A percentile compares a stretch with the other conserved stretches of the same genome.
Evolutionary conservation across 2,888 invertebrate genomes (phyloP).

Genomic region (Dynastes maya): DNA sequence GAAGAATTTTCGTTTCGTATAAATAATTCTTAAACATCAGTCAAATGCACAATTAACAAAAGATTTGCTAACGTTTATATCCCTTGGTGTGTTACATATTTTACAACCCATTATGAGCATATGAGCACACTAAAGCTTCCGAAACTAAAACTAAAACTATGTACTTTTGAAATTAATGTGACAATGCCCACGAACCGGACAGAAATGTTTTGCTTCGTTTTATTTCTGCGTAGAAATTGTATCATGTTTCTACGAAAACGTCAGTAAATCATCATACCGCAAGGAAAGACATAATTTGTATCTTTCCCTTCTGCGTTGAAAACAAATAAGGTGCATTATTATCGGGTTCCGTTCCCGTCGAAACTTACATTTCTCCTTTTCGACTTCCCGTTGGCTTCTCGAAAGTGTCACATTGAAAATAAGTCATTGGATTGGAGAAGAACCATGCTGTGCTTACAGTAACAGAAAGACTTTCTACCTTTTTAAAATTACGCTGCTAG

Average conservation of each 20-base stretch:
- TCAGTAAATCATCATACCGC: slow-evolving; percentile 43
- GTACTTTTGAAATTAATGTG: slow-evolving; percentile 45
- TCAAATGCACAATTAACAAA: too few relatives aligned
- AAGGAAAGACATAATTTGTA: slow-evolving; percentile 46
- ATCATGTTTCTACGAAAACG: slow-evolving; percentile 44
- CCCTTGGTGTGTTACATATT: not conserved
- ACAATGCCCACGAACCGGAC: slow-evolving; percentile 30
- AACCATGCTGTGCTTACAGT: slow-evolving; percentile 16
- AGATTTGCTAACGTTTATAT: too few relatives aligned
- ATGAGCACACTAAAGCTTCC: slow-evolving; percentile 21
- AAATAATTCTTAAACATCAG: too few relatives aligned
- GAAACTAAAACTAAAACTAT: slow-evolving; percentile 42
- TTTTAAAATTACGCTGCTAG: not conserved
- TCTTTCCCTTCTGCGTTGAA: slow-evolving; percentile 38
- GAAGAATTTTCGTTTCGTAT: too few relatives aligned
- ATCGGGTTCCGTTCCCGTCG: slow-evolving; percentile 25
- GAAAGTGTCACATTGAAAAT: slow-evolving; percentile 48
- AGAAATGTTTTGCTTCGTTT: slow-evolving; percentile 36
- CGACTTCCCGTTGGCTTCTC: slow-evolving; percentile 43
- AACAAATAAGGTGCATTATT: slow-evolving; percentile 38
- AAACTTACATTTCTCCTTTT: slow-evolving; percentile 9
- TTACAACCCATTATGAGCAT: slow-evolving; percentile 5
- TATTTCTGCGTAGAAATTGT: slow-evolving; percentile 43
- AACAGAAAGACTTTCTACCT: not conserved
- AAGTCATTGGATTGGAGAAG: slow-evolving; percentile 40